A percentile compares a stretch with the other conserved stretches of the same genome.
Evolutionary conservation across 2,888 invertebrate species (phyloP).

Genomic region (Philaethria dido): DNA sequence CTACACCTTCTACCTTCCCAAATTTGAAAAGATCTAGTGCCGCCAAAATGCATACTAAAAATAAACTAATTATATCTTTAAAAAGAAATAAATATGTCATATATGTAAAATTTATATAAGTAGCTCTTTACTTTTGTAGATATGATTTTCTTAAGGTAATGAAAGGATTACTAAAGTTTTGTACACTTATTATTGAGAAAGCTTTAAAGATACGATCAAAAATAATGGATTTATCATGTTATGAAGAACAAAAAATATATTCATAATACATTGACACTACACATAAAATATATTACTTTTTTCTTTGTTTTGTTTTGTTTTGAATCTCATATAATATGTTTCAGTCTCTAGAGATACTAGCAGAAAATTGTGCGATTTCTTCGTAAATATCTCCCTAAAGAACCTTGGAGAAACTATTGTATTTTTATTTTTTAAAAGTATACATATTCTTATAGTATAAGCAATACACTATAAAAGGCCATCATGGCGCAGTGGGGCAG

Average conservation of each 20-base stretch:
- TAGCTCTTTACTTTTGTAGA: no score
- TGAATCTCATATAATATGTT: constrained; percentile 12
- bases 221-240: constrained; percentile 12
- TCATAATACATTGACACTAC: background rate
- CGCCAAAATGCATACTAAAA: no score
- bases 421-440: background rate
- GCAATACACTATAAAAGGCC: no score
- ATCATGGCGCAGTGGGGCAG: no score
- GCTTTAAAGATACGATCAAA: background rate
- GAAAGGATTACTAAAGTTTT: no score
- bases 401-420: constrained; percentile 5
- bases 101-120: no score
- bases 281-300: background rate
- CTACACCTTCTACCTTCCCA: no score
- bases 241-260: background rate
- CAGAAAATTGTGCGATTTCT: constrained; percentile 10
- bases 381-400: background rate
- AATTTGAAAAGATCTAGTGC: no score
- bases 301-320: constrained; percentile 17
- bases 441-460: no score
- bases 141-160: no score
- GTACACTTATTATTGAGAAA: background rate
- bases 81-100: no score
- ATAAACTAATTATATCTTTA: no score
- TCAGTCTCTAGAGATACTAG: constrained; percentile 1